Conservation (phyloP, 2,113 vertebrate genomes). For the Laticauda laticaudata region DNA sequence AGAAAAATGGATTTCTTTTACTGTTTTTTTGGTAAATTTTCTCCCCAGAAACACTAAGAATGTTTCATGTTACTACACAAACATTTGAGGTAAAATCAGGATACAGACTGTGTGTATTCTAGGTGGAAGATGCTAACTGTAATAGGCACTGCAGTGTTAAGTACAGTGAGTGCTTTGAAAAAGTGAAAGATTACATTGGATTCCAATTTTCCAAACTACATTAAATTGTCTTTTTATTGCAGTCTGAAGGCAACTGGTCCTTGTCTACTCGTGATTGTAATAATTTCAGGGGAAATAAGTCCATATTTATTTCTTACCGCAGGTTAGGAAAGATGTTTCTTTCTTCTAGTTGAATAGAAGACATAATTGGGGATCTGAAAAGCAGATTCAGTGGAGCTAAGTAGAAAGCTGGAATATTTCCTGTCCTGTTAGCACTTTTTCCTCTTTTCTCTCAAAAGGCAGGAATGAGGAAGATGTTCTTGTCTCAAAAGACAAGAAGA, state of each 20-base stretch:
- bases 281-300: background rate
- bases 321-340: background rate
- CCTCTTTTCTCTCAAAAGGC: background rate
- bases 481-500: background rate
- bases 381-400: background rate
- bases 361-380: background rate
- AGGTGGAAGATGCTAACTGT: background rate
- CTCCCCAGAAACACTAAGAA: background rate
- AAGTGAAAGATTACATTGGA: background rate
- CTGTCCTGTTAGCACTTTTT: background rate
- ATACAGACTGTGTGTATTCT: background rate
- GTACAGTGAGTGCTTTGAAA: background rate
- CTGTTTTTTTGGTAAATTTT: background rate
- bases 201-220: background rate
- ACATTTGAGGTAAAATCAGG: background rate
- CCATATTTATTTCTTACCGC: background rate
- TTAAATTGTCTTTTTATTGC: background rate
- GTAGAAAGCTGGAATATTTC: background rate
- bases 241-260: background rate
- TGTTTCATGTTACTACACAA: background rate
- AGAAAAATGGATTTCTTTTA: background rate
- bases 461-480: background rate
- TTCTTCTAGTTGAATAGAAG: background rate
- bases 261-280: background rate
- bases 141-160: background rate